Base-by-base conservation (phyloP, 2,888 invertebrate genomes). In the Eupsilia transversa region DNA sequence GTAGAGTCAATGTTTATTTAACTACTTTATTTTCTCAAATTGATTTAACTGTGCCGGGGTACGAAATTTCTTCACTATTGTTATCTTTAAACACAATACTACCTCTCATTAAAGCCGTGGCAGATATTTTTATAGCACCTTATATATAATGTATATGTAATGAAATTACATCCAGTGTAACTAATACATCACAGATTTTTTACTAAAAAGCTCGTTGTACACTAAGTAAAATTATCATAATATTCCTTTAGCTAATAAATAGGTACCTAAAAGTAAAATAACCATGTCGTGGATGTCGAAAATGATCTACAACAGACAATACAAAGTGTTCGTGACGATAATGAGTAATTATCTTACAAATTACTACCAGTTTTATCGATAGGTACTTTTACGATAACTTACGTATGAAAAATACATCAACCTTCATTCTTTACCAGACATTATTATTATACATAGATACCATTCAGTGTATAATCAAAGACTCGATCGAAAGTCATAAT, bases 281-380 rank as follows among this genome's bases (percentile, higher is more conserved):
- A 63, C 9, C 35, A 61, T 77, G 66, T 61, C 52, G 33, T 67
- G 41, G 64, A 79, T 49, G 72, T 79, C 72, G 65, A 74, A 74
- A 83, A 63, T 84, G 85, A 87, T 86, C 86, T 80, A 77, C 87
- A 88, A 88, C 59, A 49, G 78, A 72, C 78, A 81, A 81, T 67
- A 76, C 82, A 72, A 82, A 70, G 64, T 70, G 74, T 86, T 88
- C 90, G 89, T 90, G 87, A 67, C 74, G 56, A 74, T 85, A 87
- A 84, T 87, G 38, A 77, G 72, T 83, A 79, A 84, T 80, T 82
- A 63, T 49, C 38, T 7, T 69, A 82, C 63, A 78, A 76, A 73
- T 72, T 72, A 72, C 41, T 67, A 56, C 65, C 52, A 72, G 61
- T 72, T 79, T 72, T 54, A 67, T 85, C 66, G 54, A 74, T 75